phyloP scores from a whole-genome alignment of 1,140 invertebrate genomes.

The Coenobita brevimanus region DNA sequence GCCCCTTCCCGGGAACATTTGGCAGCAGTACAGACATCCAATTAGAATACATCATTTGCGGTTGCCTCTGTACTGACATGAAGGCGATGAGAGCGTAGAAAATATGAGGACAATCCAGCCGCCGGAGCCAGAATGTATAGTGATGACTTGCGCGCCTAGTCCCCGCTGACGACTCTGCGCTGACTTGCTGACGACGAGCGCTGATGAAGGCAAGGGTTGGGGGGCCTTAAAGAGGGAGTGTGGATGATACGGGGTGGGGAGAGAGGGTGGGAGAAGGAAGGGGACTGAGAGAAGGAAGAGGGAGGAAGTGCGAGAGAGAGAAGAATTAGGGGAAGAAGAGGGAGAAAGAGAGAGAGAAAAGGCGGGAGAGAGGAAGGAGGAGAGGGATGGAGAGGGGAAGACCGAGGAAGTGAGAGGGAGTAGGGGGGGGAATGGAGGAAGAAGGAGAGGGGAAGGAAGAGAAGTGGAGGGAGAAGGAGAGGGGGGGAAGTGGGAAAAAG shows the following conservation, averaged over 20 bases:
- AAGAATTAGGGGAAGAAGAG: no score
- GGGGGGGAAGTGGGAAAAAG: no score
- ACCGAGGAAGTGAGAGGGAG: no score
- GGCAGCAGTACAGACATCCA: slow-evolving; percentile 54
- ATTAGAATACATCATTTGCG: slow-evolving; percentile 60
- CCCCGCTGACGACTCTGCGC: background rate
- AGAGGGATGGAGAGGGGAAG: no score
- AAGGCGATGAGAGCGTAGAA: slow-evolving; percentile 21
- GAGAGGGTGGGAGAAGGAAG: no score
- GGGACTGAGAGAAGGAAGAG: no score
- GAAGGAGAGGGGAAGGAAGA: background rate
- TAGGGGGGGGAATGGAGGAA: background rate
- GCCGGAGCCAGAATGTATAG: slow-evolving; percentile 40
- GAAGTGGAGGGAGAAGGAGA: background rate
- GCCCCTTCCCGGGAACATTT: slow-evolving; percentile 18
- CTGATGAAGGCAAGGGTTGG: no score
- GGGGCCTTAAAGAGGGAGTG: no score
- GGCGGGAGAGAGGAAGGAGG: no score
- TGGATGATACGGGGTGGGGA: no score
- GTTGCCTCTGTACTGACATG: slow-evolving; percentile 39
- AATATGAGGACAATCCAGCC: slow-evolving; percentile 56
- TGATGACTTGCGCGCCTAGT: slow-evolving; percentile 37
- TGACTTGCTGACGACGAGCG: background rate
- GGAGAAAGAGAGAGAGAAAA: no score
- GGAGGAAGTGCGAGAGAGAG: no score